A percentile compares a stretch with the other conserved stretches of the same genome.
Evolutionary conservation across 2,888 invertebrate genomes (phyloP).

Genomic region (Rhogogaster chlorosoma): DNA sequence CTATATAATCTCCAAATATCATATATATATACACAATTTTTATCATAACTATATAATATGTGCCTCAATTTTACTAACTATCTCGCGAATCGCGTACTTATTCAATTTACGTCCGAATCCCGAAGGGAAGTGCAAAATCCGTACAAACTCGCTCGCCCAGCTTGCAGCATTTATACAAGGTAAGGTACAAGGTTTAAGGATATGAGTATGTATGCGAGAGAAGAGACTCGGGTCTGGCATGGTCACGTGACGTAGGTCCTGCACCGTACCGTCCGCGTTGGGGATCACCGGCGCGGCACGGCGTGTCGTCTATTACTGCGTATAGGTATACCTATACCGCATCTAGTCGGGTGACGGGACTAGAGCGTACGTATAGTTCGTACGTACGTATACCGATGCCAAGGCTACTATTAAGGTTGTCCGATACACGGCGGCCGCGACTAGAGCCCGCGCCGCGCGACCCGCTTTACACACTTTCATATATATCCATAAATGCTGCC

Average conservation of each 20-base stretch:
- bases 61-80: not conserved
- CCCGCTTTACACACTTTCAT: constrained; percentile 61
- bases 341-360: constrained; percentile 26
- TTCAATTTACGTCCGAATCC: not conserved
- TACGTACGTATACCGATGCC: constrained; percentile 58
- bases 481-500: constrained; percentile 43
- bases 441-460: constrained; percentile 65
- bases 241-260: constrained; percentile 73
- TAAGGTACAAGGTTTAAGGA: not conserved
- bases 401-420: constrained; percentile 76
- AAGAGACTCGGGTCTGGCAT: constrained; percentile 32
- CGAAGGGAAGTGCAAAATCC: not conserved
- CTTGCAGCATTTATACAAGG: not conserved
- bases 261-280: constrained; percentile 45
- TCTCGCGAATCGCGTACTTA: not conserved
- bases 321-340: not conserved
- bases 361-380: constrained; percentile 5
- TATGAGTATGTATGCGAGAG: not conserved
- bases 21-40: not conserved
- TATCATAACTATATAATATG: not conserved
- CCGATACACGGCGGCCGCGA: constrained; percentile 54
- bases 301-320: constrained; percentile 5
- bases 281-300: not conserved
- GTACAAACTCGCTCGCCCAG: not conserved
- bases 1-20: not conserved